Evolutionary conservation across 1,140 invertebrate genomes (phyloP).

Genomic region (Propsilocerus akamusi): DNA sequence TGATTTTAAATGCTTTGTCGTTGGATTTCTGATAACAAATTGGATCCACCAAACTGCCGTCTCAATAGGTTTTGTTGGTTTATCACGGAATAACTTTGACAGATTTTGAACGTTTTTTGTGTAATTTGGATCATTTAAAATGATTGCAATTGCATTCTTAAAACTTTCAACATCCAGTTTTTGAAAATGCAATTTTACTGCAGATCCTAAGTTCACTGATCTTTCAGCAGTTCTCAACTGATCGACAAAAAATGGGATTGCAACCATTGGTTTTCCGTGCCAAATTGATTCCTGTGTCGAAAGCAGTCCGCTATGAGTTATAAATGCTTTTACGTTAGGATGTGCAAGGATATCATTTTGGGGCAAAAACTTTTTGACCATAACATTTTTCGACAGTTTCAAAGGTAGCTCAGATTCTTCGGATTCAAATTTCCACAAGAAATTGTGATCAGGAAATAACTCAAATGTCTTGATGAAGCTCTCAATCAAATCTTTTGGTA

Average conservation of each 20-base stretch:
- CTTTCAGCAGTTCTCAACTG: slow-evolving; percentile 24
- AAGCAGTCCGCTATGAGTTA: slow-evolving; percentile 46
- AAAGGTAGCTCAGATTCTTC: slow-evolving; percentile 20
- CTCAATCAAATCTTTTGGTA: slow-evolving; percentile 4
- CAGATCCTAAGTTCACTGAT: slow-evolving; percentile 13
- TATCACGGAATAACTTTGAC: slow-evolving; percentile 13
- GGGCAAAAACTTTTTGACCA: slow-evolving; percentile 37
- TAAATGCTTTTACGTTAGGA: slow-evolving; percentile 38
- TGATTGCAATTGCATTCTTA: background rate
- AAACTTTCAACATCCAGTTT: background rate
- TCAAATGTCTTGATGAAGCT: slow-evolving; percentile 9
- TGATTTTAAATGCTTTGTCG: slow-evolving; percentile 13
- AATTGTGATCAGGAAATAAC: slow-evolving; percentile 10
- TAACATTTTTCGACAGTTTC: no score
- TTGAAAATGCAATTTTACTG: slow-evolving; percentile 11
- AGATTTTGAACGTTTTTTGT: slow-evolving; percentile 9
- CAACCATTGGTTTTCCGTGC: slow-evolving; percentile 40
- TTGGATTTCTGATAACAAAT: slow-evolving; percentile 18
- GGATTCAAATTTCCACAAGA: slow-evolving; percentile 23
- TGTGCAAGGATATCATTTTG: slow-evolving; percentile 41
- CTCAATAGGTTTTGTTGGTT: slow-evolving; percentile 12
- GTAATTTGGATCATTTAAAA: slow-evolving; percentile 7
- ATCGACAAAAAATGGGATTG: slow-evolving; percentile 39
- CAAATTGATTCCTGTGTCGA: slow-evolving; percentile 41
- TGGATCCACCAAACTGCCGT: slow-evolving; percentile 20